Percentiles rank a stretch among this genome's conserved stretches.
phyloP scores from a whole-genome alignment of 2,797 vertebrate genomes.

The Eulemur rubriventer region DNA sequence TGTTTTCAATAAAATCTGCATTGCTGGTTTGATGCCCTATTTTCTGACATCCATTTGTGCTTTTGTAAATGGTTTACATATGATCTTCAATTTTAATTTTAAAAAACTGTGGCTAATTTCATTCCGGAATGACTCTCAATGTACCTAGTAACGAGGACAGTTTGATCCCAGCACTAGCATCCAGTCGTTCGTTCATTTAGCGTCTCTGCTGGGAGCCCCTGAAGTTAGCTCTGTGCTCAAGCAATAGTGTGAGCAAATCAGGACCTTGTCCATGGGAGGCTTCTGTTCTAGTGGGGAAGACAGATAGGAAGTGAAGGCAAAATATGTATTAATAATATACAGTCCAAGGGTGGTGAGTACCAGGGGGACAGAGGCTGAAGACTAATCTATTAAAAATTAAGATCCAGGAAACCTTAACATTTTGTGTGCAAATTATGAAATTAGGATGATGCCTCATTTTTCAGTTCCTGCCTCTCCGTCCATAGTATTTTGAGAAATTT shows the following conservation, averaged over 20 bases:
- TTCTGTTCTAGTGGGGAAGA: neutral
- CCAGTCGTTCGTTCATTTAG: accelerated
- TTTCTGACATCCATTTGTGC: neutral
- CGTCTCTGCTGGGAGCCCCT: accelerated
- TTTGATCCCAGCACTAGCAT: neutral
- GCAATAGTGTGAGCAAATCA: neutral
- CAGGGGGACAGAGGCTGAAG: neutral
- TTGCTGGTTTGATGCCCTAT: neutral
- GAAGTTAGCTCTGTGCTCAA: too few relatives aligned
- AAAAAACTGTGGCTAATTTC: neutral
- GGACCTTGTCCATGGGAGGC: too few relatives aligned
- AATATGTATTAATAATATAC: neutral
- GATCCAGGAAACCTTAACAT: neutral
- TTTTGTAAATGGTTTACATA: neutral
- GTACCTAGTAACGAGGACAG: neutral
- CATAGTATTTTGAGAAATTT: neutral
- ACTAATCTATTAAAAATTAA: neutral
- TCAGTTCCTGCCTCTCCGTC: neutral
- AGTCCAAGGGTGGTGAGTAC: neutral
- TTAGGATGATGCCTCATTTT: neutral
- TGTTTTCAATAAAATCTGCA: neutral
- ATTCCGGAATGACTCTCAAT: neutral
- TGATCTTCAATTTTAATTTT: neutral
- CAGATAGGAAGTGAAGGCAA: neutral
- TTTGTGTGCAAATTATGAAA: neutral